Percentiles rank a stretch among this genome's conserved stretches.
These are phyloP conservation scores for Endotricha flammealis DNA, from an alignment of 2,888 invertebrate genomes.

Conservation along the genomic window DNA sequence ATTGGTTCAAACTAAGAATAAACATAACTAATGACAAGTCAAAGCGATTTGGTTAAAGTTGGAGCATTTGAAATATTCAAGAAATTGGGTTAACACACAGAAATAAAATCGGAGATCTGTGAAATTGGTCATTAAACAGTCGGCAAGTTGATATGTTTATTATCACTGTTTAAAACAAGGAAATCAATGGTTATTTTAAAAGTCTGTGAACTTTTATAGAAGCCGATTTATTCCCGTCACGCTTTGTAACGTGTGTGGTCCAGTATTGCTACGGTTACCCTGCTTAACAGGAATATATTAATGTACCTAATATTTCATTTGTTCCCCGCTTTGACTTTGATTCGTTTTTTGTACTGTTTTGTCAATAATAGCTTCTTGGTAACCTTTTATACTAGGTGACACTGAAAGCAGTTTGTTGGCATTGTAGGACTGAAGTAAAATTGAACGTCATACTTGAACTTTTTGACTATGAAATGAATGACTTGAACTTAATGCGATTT, in stretches of 20 bases:
- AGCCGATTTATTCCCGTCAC: slow-evolving; percentile 38
- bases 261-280: slow-evolving; percentile 1
- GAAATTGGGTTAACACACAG: slow-evolving; percentile 7
- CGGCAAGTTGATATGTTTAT: slow-evolving; percentile 20
- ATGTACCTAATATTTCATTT: not conserved
- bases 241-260: slow-evolving; percentile 72
- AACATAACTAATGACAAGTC: not conserved
- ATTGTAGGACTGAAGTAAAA: no score
- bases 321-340: not conserved
- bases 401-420: no score
- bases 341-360: not conserved
- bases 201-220: slow-evolving; percentile 50
- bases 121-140: slow-evolving; percentile 14
- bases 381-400: no score
- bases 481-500: no score
- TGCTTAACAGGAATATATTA: not conserved
- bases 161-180: slow-evolving; percentile 15
- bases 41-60: not conserved
- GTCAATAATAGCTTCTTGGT: not conserved
- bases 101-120: slow-evolving; percentile 9
- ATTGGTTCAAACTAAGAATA: no score
- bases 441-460: no score
- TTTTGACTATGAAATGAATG: no score
- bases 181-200: slow-evolving; percentile 28
- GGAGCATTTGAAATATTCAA: not conserved